A percentile compares a stretch with the other conserved stretches of the same genome.
Evolutionary conservation across 2,113 vertebrate species (phyloP).

Genomic region (Neodontobutis hainanensis): DNA sequence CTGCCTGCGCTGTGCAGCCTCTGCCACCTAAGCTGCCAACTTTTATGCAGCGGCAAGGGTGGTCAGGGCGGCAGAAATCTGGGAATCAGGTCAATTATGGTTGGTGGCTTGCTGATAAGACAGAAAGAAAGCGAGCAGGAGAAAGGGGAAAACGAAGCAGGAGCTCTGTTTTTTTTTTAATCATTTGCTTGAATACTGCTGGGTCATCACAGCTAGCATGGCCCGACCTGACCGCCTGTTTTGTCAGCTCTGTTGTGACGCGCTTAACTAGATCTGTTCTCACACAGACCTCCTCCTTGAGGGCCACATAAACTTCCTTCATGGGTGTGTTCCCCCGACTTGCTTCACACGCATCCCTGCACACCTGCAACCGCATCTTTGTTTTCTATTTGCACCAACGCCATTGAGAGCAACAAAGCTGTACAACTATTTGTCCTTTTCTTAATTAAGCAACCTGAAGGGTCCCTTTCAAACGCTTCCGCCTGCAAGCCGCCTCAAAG

Average conservation of each 20-base stretch:
- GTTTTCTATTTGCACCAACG: conserved; percentile 63
- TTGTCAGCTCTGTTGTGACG: conserved; percentile 71
- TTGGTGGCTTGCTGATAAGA: conserved; percentile 78
- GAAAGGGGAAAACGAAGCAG: conserved; percentile 64
- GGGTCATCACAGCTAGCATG: conserved; percentile 47
- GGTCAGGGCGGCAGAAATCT: conserved; percentile 80
- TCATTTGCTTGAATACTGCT: conserved; percentile 55
- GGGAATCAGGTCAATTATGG: conserved; percentile 86
- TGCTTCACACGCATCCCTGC: conserved; percentile 65
- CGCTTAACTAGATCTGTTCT: conserved; percentile 76
- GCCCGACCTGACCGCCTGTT: conserved; percentile 63
- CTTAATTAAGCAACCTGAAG: conserved; percentile 74
- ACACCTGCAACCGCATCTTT: conserved; percentile 74
- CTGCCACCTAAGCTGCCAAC: conserved; percentile 83
- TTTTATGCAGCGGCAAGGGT: conserved; percentile 79
- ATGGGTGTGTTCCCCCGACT: conserved; percentile 36
- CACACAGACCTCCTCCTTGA: conserved; percentile 69
- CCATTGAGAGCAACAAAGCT: conserved; percentile 75
- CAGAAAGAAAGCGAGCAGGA: conserved; percentile 53
- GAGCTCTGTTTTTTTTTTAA: conserved; percentile 70
- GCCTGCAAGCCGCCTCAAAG: conserved; percentile 68
- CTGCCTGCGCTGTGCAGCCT: conserved; percentile 71
- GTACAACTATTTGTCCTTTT: conserved; percentile 71
- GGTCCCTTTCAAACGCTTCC: conserved; percentile 68
- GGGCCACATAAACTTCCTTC: conserved; percentile 57